These are phyloP conservation scores for Tragulus kanchil DNA, from an alignment of 2,113 vertebrate genomes.

Conservation along the genomic window DNA sequence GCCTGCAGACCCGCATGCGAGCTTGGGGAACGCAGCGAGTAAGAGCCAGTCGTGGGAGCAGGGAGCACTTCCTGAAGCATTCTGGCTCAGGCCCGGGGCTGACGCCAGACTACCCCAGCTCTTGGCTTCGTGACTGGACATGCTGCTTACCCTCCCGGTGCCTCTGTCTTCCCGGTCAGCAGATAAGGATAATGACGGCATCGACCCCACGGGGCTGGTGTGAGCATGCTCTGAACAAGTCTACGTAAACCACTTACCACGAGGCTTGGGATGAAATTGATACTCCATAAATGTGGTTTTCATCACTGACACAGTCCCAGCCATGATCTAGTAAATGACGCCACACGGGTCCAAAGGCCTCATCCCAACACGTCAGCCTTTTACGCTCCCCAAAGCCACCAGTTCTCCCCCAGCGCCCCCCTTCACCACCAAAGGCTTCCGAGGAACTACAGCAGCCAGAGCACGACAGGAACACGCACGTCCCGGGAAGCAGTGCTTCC, in stretches of 20 bases:
- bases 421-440: not conserved
- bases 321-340: not conserved
- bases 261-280: not conserved
- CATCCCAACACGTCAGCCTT: not conserved
- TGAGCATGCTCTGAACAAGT: not conserved
- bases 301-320: not conserved
- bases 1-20: not conserved
- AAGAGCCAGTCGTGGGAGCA: not conserved
- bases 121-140: not conserved
- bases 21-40: not conserved
- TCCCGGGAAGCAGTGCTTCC: not conserved
- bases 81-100: not conserved
- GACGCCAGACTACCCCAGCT: not conserved
- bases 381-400: not conserved
- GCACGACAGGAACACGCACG: not conserved
- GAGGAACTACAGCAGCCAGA: not conserved
- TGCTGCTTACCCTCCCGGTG: not conserved
- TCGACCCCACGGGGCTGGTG: not conserved
- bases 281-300: not conserved
- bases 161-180: not conserved
- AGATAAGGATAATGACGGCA: not conserved
- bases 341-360: accelerated
- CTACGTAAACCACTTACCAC: not conserved
- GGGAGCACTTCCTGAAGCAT: not conserved
- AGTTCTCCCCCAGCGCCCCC: not conserved